Evolutionary conservation across 1,140 invertebrate genomes (phyloP).

Genomic region (Centruroides vittatus): DNA sequence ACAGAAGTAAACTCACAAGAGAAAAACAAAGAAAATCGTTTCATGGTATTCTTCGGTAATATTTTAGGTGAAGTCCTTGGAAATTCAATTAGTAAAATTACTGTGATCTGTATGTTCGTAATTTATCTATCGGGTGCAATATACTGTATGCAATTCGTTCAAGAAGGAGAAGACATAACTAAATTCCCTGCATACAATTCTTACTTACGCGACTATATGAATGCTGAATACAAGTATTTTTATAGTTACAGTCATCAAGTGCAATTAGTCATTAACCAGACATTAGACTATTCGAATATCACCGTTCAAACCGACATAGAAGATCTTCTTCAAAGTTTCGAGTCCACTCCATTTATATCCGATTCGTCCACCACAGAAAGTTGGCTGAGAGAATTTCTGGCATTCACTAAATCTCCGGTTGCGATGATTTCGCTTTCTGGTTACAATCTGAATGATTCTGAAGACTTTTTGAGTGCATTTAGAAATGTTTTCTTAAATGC

Average conservation of each 20-base stretch:
- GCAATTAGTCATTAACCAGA: conserved; percentile 68
- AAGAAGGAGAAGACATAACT: conserved; percentile 71
- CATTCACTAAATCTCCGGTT: conserved; percentile 54
- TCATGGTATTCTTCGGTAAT: conserved; percentile 79
- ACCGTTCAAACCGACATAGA: conserved; percentile 40
- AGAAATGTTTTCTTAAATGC: conserved; percentile 39
- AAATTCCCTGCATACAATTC: conserved; percentile 72
- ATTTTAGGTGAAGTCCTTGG: conserved; percentile 60
- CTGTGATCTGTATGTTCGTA: conserved; percentile 60
- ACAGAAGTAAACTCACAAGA: too few relatives aligned
- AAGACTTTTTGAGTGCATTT: conserved; percentile 53
- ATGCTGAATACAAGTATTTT: conserved; percentile 72
- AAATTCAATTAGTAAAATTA: conserved; percentile 49
- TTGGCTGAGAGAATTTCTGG: conserved; percentile 70
- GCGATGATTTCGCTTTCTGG: conserved; percentile 46
- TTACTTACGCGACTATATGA: conserved; percentile 74
- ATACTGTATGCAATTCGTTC: conserved; percentile 68
- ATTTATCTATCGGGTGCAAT: conserved; percentile 66
- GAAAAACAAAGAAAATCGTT: conserved; percentile 47
- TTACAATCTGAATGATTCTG: conserved; percentile 55
- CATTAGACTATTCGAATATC: conserved; percentile 69
- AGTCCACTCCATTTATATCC: conserved; percentile 59
- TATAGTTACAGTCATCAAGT: conserved; percentile 76
- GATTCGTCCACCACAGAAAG: conserved; percentile 68
- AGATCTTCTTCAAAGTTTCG: conserved; percentile 56